phyloP scores from a whole-genome alignment of 2,888 invertebrate species.

The Hyppa rectilinea region DNA sequence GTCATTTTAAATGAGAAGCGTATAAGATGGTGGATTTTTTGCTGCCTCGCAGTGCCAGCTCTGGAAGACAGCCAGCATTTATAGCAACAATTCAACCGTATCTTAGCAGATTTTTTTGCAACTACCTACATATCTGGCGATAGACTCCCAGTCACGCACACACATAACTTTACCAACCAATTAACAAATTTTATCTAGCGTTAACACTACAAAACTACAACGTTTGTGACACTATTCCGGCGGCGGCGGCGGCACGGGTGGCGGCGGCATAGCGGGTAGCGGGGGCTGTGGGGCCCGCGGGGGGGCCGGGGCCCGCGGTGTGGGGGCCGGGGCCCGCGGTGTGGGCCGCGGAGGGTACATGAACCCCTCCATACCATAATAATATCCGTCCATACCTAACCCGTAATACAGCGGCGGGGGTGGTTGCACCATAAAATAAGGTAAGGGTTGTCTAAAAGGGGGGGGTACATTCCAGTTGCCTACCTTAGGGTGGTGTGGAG shows the following conservation, averaged over 20 bases:
- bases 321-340: conserved; percentile 74
- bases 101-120: neutral
- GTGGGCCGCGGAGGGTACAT: conserved; percentile 77
- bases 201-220: conserved; percentile 41
- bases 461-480: conserved; percentile 83
- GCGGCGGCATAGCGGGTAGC: conserved; percentile 68
- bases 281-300: conserved; percentile 89
- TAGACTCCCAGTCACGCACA: conserved; percentile 21
- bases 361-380: conserved; percentile 74
- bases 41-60: neutral
- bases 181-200: conserved; percentile 49
- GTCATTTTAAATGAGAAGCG: neutral
- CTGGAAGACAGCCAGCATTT: neutral
- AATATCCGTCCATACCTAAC: conserved; percentile 86
- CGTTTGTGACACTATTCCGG: conserved; percentile 78
- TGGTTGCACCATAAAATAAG: conserved; percentile 85
- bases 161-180: conserved; percentile 29
- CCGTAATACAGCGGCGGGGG: conserved; percentile 82
- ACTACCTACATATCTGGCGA: conserved; percentile 29
- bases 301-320: conserved; percentile 84
- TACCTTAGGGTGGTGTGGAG: conserved; percentile 84
- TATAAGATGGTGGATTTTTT: neutral
- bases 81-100: neutral
- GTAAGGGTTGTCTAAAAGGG: conserved; percentile 78
- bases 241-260: conserved; percentile 92